Percentiles rank a stretch among this genome's conserved stretches.
phyloP scores from a whole-genome alignment of 1,140 invertebrate species.

The Adoxophyes honmai region DNA sequence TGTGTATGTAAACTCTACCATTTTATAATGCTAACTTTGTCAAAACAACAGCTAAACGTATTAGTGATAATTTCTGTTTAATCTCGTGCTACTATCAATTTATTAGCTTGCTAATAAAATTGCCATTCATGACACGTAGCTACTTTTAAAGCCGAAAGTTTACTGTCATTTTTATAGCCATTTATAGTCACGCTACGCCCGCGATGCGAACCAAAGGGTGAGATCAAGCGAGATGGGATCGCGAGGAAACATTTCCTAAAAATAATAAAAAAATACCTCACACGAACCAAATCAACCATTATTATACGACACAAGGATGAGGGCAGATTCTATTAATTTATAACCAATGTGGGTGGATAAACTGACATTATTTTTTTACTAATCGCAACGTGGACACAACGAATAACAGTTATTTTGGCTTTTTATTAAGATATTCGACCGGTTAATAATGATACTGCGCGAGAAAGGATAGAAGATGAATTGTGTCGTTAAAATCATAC shows the following conservation, averaged over 20 bases:
- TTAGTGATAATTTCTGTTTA: too few species aligned
- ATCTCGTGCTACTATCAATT: too few species aligned
- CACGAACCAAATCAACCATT: conserved; percentile 68
- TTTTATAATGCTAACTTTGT: too few species aligned
- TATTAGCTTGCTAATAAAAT: too few species aligned
- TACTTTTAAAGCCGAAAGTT: not conserved
- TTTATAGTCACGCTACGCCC: not conserved
- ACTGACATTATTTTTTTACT: conserved; percentile 67
- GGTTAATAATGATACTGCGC: conserved; percentile 8
- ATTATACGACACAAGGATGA: conserved; percentile 66
- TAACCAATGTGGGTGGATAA: conserved; percentile 74
- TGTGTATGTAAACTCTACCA: too few species aligned
- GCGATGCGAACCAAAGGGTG: not conserved
- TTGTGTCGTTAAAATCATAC: too few species aligned
- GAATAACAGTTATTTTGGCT: conserved; percentile 59
- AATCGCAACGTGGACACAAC: conserved; percentile 42
- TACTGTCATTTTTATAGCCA: not conserved
- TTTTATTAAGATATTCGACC: conserved; percentile 45
- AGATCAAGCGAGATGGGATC: conserved; percentile 32
- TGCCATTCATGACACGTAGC: too few species aligned
- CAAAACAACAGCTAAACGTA: too few species aligned
- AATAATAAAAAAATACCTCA: conserved; percentile 72
- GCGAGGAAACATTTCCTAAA: conserved; percentile 54
- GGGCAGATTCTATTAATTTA: conserved; percentile 75
- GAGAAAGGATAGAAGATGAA: too few species aligned